Evolutionary conservation across 2,888 invertebrate species (phyloP).

Genomic region (Agrochola lota): DNA sequence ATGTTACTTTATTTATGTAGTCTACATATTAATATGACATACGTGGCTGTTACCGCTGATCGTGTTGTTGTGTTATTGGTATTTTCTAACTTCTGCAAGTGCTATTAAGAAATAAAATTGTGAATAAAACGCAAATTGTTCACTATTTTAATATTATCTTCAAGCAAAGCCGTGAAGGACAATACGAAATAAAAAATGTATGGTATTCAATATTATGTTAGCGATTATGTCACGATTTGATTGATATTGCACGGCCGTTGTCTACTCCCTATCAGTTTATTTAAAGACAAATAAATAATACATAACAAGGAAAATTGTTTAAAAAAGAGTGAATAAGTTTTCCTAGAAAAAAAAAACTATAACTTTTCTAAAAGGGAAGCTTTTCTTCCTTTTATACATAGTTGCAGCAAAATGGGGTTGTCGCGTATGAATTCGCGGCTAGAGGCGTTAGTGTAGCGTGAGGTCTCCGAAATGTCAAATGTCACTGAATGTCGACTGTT

Average conservation of each 20-base stretch:
- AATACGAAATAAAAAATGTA: conserved; percentile 19
- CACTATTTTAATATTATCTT: conserved; percentile 37
- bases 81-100: neutral
- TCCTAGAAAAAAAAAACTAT: no score
- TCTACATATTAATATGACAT: neutral
- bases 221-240: conserved; percentile 47
- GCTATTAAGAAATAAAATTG: conserved; percentile 6
- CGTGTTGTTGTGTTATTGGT: conserved; percentile 8
- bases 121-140: conserved; percentile 4
- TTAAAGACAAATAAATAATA: neutral
- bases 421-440: no score
- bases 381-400: no score
- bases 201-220: conserved; percentile 16
- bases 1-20: neutral
- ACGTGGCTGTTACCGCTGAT: neutral
- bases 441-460: no score
- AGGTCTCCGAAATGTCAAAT: no score
- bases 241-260: neutral
- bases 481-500: no score
- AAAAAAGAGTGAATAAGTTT: no score
- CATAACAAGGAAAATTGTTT: no score
- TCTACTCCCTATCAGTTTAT: neutral
- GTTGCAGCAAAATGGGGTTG: no score
- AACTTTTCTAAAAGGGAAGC: no score
- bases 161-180: conserved; percentile 38